Conservation (phyloP, 2,113 vertebrate species). For the Nannobrachium achirus region DNA sequence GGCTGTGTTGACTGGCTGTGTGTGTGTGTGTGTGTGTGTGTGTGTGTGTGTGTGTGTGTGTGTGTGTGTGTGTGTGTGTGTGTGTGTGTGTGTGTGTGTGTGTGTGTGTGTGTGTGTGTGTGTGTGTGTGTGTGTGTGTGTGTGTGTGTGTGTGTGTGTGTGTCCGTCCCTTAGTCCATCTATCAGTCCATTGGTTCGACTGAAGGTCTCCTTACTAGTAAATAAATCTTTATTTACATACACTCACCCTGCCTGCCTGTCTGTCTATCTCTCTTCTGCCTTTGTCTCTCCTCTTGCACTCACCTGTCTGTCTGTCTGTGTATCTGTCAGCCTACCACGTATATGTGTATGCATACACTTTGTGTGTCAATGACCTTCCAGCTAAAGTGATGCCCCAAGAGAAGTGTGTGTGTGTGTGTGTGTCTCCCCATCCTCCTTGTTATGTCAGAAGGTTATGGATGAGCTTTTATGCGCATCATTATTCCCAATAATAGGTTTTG, state of each 20-base stretch:
- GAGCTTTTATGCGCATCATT: conserved; percentile 51
- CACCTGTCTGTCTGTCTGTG: background rate
- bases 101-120: conserved; percentile 59
- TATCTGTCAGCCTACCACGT: background rate
- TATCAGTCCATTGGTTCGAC: conserved; percentile 5
- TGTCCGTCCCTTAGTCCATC: background rate
- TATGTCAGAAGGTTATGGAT: conserved; percentile 48
- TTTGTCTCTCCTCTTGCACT: background rate
- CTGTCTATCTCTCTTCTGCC: background rate
- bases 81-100: conserved; percentile 65
- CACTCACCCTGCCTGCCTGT: background rate
- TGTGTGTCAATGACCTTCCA: background rate
- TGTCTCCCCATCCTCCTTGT: background rate
- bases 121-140: conserved; percentile 41
- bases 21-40: conserved; percentile 65
- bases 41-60: conserved; percentile 61
- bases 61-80: conserved; percentile 63
- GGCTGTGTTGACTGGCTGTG: conserved; percentile 51
- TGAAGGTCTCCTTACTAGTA: too few relatives aligned
- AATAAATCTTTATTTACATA: too few relatives aligned
- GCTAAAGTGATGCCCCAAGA: background rate
- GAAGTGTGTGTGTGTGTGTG: background rate
- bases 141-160: too few relatives aligned
- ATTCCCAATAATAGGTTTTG: conserved; percentile 48
- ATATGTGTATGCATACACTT: background rate